phyloP scores from a whole-genome alignment of 2,888 invertebrate species.

The Unio delphinus region DNA sequence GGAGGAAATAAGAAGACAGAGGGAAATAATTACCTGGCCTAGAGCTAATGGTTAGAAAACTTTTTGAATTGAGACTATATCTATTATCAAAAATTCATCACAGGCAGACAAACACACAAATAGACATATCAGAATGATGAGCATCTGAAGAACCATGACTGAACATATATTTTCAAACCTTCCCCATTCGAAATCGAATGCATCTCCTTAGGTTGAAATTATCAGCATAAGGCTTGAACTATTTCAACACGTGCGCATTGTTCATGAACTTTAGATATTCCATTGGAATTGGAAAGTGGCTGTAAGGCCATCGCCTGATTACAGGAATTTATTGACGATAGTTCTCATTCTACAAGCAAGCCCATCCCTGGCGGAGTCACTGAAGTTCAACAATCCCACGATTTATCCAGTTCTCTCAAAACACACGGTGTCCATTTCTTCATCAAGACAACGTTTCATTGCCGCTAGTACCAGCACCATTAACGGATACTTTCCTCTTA shows the following conservation, averaged over 20 bases:
- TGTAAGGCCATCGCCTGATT: constrained; percentile 68
- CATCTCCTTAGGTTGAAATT: constrained; percentile 56
- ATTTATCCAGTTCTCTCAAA: constrained; percentile 59
- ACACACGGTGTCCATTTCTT: constrained; percentile 56
- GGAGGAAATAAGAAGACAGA: no score
- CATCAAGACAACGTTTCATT: constrained; percentile 60
- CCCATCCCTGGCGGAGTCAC: constrained; percentile 35
- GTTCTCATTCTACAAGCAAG: constrained; percentile 60
- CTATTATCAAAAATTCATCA: no score
- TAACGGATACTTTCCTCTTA: constrained; percentile 43
- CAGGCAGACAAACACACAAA: no score
- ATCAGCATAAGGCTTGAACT: constrained; percentile 65
- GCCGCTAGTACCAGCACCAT: constrained; percentile 61
- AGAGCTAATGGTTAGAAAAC: no score
- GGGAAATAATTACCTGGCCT: no score
- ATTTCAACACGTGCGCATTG: constrained; percentile 62
- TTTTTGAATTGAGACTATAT: no score
- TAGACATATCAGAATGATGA: no score
- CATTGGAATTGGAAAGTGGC: constrained; percentile 68
- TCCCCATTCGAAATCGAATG: constrained; percentile 59
- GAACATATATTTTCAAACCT: neutral
- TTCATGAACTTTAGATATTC: constrained; percentile 69
- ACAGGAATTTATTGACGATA: constrained; percentile 64
- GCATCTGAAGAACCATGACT: no score
- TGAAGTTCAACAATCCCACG: constrained; percentile 64